These are phyloP conservation scores for Medauroidea extradentata DNA, from an alignment of 1,140 invertebrate species.

Conservation along the genomic window DNA sequence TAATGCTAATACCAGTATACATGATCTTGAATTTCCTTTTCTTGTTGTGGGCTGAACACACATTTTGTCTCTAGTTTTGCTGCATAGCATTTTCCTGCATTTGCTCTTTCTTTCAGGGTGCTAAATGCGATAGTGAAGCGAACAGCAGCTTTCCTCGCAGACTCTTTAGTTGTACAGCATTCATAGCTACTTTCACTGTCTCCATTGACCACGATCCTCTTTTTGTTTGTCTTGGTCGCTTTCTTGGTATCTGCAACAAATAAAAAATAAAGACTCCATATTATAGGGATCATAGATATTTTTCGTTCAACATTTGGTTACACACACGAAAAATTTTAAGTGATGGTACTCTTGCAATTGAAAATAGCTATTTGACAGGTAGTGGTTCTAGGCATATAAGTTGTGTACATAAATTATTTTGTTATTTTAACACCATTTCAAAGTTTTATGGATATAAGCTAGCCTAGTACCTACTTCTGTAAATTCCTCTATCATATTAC, in stretches of 20 bases:
- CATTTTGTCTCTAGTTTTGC: background rate
- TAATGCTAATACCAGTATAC: background rate
- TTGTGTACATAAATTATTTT: no score
- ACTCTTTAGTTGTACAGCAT: background rate
- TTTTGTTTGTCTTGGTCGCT: background rate
- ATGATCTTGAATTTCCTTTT: background rate
- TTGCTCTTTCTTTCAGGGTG: background rate
- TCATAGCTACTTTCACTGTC: background rate
- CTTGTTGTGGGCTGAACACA: background rate
- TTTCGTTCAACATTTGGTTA: no score
- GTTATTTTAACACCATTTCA: no score
- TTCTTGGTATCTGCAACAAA: background rate
- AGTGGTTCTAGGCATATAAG: no score
- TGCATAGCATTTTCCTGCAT: background rate
- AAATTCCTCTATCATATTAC: no score
- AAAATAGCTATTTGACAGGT: no score
- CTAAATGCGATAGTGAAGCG: background rate
- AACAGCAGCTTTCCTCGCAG: background rate
- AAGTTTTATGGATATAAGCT: no score
- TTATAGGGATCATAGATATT: no score
- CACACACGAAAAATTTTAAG: no score
- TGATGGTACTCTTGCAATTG: no score
- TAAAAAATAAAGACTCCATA: background rate
- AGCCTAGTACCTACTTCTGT: no score
- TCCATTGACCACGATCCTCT: background rate